Conservation (phyloP, 2,797 vertebrate genomes). For the Anabacerthia variegaticeps region DNA sequence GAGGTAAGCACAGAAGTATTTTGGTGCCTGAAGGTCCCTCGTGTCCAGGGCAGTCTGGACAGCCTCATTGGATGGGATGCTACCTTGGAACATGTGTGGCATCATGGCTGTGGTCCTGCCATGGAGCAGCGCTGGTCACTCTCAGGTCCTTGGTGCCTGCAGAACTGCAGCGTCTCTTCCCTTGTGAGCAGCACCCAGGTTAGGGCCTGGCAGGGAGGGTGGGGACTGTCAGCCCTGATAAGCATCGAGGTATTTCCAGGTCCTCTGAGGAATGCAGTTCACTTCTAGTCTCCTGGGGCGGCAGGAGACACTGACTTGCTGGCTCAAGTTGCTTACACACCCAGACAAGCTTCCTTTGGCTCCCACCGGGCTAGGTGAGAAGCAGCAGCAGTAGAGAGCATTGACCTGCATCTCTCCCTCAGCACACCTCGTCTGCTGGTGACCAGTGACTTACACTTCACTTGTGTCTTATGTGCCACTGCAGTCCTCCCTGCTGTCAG, state of each 20-base stretch:
- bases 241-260: slow-evolving; percentile 58
- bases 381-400: background rate
- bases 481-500: background rate
- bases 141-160: background rate
- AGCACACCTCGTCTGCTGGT: background rate
- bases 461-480: background rate
- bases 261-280: slow-evolving; percentile 47
- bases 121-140: background rate
- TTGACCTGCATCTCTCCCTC: background rate
- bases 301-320: background rate
- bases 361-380: slow-evolving; percentile 5
- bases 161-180: background rate
- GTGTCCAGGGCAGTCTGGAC: background rate
- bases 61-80: background rate
- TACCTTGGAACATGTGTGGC: background rate
- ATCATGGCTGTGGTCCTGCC: background rate
- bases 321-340: slow-evolving; percentile 39
- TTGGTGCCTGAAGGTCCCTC: background rate
- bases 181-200: background rate
- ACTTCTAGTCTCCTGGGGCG: slow-evolving; percentile 13
- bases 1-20: background rate
- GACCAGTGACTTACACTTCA: background rate
- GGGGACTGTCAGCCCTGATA: slow-evolving; percentile 51
- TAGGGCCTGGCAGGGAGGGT: slow-evolving; percentile 56
- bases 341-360: background rate